phyloP scores from a whole-genome alignment of 2,888 invertebrate genomes.

The Folsomia manolachei region DNA sequence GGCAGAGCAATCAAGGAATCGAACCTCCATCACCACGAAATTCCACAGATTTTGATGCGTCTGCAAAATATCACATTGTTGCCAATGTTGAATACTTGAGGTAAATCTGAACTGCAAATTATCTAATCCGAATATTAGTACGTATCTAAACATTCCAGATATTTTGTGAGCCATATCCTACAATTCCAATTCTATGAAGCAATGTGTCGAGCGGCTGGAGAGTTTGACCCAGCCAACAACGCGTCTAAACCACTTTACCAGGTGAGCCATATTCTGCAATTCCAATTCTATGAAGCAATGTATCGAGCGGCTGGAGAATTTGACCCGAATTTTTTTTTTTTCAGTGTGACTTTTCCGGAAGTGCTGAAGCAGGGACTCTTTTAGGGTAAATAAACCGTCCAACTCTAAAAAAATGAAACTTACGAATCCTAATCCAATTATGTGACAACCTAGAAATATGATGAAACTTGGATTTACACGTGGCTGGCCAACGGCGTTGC shows the following conservation, averaged over 20 bases:
- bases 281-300: slow-evolving; percentile 58
- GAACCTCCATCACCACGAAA: slow-evolving; percentile 39
- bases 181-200: slow-evolving; percentile 58
- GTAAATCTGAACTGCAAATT: slow-evolving; percentile 5
- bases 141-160: slow-evolving; percentile 14
- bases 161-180: slow-evolving; percentile 44
- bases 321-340: too few relatives aligned
- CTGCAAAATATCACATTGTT: slow-evolving; percentile 55
- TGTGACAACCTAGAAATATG: slow-evolving; percentile 51
- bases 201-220: slow-evolving; percentile 55
- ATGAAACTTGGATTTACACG: slow-evolving; percentile 57
- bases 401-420: background rate
- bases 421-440: background rate
- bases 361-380: slow-evolving; percentile 54
- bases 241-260: slow-evolving; percentile 54
- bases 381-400: slow-evolving; percentile 52
- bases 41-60: slow-evolving; percentile 53
- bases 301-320: slow-evolving; percentile 55
- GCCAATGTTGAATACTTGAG: slow-evolving; percentile 51
- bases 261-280: too few relatives aligned
- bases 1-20: slow-evolving; percentile 50
- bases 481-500: slow-evolving; percentile 55
- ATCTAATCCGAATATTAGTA: background rate
- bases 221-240: slow-evolving; percentile 51
- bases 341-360: slow-evolving; percentile 57